Evolutionary conservation across 2,113 vertebrate genomes (phyloP).

Genomic region (Carassius auratus): DNA sequence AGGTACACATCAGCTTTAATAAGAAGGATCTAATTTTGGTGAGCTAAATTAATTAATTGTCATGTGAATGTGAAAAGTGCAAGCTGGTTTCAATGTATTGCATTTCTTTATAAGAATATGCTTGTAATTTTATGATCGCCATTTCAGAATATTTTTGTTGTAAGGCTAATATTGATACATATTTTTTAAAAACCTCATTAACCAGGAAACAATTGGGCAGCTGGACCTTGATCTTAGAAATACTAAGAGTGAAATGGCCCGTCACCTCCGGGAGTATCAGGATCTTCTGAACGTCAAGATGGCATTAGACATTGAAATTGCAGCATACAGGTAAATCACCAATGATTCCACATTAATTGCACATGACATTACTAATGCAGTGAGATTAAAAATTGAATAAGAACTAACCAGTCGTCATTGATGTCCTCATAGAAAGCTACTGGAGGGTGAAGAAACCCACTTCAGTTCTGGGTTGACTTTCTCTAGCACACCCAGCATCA

Average conservation of each 20-base stretch:
- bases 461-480: conserved; percentile 81
- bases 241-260: conserved; percentile 90
- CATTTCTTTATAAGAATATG: not conserved
- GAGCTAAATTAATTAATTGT: not conserved
- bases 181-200: not conserved
- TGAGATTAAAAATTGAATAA: not conserved
- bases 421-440: conserved; percentile 82
- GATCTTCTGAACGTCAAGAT: conserved; percentile 95
- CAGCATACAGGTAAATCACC: conserved; percentile 86
- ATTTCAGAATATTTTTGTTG: not conserved
- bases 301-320: conserved; percentile 94
- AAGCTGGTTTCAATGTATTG: not conserved
- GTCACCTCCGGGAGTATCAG: conserved; percentile 90
- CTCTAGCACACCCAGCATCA: conserved; percentile 70
- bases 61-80: not conserved
- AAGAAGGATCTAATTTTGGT: not conserved
- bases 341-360: not conserved
- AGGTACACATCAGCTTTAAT: conserved; percentile 25
- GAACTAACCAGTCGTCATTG: conserved; percentile 35
- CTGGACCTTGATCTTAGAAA: conserved; percentile 86
- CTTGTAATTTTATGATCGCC: not conserved
- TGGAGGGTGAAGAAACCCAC: conserved; percentile 92
- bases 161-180: not conserved
- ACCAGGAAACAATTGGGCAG: conserved; percentile 84
- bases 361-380: not conserved